phyloP scores from a whole-genome alignment of 2,888 invertebrate genomes.

The Actias luna region DNA sequence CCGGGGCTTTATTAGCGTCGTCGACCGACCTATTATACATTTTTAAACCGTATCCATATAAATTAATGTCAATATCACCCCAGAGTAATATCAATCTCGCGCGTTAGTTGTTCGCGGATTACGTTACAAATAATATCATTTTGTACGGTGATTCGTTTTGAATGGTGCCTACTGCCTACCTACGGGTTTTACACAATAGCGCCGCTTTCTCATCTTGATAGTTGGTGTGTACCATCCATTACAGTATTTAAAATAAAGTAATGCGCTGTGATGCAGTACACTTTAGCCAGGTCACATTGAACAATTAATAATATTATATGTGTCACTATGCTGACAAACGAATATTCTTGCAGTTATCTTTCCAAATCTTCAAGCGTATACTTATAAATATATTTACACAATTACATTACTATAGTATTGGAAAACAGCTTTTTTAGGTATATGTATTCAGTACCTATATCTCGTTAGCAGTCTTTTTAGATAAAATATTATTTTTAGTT shows the following conservation, averaged over 20 bases:
- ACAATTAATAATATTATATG: too few relatives aligned
- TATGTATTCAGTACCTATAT: too few relatives aligned
- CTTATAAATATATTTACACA: too few relatives aligned
- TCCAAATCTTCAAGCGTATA: too few relatives aligned
- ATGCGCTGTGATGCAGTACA: too few relatives aligned
- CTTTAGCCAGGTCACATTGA: too few relatives aligned
- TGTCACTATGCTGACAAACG: too few relatives aligned
- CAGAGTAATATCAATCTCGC: conserved; percentile 78
- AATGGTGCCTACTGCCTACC: conserved; percentile 72
- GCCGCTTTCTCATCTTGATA: conserved; percentile 40
- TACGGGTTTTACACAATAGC: conserved; percentile 39
- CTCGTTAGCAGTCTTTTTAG: too few relatives aligned
- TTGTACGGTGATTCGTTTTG: conserved; percentile 81
- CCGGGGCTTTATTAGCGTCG: conserved; percentile 75
- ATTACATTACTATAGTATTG: too few relatives aligned
- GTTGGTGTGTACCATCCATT: background rate
- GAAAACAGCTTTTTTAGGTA: background rate
- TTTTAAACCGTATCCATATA: conserved; percentile 82
- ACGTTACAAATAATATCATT: conserved; percentile 81
- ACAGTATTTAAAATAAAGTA: too few relatives aligned
- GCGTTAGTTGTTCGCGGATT: conserved; percentile 79
- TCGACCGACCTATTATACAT: conserved; percentile 76
- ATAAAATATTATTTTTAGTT: too few relatives aligned
- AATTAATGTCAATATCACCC: conserved; percentile 81
- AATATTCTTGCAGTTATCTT: too few relatives aligned